Base-by-base conservation (phyloP, 92 coral and sea anemone genomes). In the Palythoa grandiflora region DNA sequence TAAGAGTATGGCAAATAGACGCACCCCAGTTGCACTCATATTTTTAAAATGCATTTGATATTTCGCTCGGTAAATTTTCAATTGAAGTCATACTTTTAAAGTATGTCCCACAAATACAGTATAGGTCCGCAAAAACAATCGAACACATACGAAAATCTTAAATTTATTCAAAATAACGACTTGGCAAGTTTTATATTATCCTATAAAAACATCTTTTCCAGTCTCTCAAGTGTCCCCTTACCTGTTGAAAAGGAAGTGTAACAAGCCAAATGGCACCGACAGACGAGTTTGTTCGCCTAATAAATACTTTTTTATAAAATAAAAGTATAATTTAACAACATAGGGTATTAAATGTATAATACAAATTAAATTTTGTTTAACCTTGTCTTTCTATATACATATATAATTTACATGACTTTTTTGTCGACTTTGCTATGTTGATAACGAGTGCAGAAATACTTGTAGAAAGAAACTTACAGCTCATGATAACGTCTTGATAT, bases 81-180 rank as follows among this genome's bases (percentile, higher is more conserved):
- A 28, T 28, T 44, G 50, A 44, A 44, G 0, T 44, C 50, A 8
- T 44, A 44, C 5, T 44, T 44, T 44, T 44, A 28, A 28, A 28
- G 5, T 3, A 44, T 4, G 50, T 5, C 4, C 5, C 50, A 44
- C 7, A 44, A 44, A 44, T 44, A 5, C 50, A 44, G 50, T 44
- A 44, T 71, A 28, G 47, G 0, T 63, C 70, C 70, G 9, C 17
- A 11, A 55, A 9, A 75, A 48, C 17, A 48, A 13, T 40, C 80
- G 28, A 20, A 79, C 55, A 37, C 70, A 4, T 78, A 87, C 48
- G 38, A 87, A 87, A 78, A 76, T 73, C 47, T 48, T 53, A 86
- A 59, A 39, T 86, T 76, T 87, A 68, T 87, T 76, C 51, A 63
- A 77, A 79, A 87, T 76, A 77, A 87, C 53, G 12, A 75, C 57